phyloP scores from a whole-genome alignment of 1,140 invertebrate genomes.

The Drosophila azteca region DNA sequence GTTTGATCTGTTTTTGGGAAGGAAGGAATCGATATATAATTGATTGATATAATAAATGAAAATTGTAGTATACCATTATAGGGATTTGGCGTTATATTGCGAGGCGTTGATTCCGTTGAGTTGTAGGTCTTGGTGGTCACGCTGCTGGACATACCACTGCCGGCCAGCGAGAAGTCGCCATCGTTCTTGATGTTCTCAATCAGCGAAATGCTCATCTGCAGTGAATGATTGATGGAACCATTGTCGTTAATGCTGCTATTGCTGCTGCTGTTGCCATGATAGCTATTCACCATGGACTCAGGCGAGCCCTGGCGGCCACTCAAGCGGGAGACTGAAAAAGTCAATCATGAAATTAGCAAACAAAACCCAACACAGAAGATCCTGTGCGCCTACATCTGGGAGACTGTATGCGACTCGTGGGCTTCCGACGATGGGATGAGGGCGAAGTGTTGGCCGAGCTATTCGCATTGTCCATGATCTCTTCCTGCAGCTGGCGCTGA shows the following conservation, averaged over 20 bases:
- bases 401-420: constrained; percentile 81
- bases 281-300: constrained; percentile 89
- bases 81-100: constrained; percentile 80
- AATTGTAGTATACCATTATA: constrained; percentile 64
- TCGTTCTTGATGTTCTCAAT: constrained; percentile 84
- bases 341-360: neutral
- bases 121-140: constrained; percentile 76
- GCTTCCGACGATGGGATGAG: constrained; percentile 75
- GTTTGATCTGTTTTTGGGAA: constrained; percentile 51
- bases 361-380: no score
- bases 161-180: constrained; percentile 84
- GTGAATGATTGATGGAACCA: constrained; percentile 84
- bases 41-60: neutral
- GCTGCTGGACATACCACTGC: constrained; percentile 73
- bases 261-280: constrained; percentile 85
- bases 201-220: constrained; percentile 84
- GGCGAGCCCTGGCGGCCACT: constrained; percentile 87
- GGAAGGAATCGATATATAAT: neutral
- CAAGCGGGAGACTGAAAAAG: constrained; percentile 83
- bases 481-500: constrained; percentile 91
- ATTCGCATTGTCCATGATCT: constrained; percentile 84
- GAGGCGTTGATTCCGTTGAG: constrained; percentile 79
- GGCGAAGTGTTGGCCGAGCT: constrained; percentile 81
- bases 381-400: constrained; percentile 57
- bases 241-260: constrained; percentile 70